Evolutionary conservation across 1,140 invertebrate species (phyloP), one percentile per base, ranked within the genome.

Genomic region (Xylocopa sonorina): DNA sequence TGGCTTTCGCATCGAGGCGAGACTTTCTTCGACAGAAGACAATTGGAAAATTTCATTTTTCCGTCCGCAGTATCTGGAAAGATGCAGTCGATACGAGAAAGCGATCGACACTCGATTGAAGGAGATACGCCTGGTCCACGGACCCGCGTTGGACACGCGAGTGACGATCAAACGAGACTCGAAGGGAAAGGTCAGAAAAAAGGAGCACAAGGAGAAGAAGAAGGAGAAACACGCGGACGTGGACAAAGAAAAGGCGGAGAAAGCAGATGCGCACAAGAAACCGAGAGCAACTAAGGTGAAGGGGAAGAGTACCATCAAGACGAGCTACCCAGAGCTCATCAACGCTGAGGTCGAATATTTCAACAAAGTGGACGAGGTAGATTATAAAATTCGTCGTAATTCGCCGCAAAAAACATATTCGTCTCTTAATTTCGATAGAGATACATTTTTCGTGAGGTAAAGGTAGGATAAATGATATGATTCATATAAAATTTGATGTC

Each of bases 81-180:
- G 87, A 29, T 88, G 87, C 68, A 86, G 87, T 76, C 82, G 83
- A 29, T 91, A 88, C 72, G 83, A 90, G 58, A 91, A 90, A 76
- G 82, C 78, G 24, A 79, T 88, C 29, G 89, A 92, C 58, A 82
- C 27, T 73, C 87, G 89, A 34, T 60, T 89, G 78, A 91, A 89
- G 78, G 89, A 92, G 74, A 81, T 88, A 38, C 83, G 78, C 9
- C 55, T 89, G 41, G 71, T 68, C n/a, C 76, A 80, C 9, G 48
- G 14, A 0, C 32, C 0, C 12, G 2, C 29, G 1, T 38, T 2
- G 18, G 51, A 78, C 58, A 1, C 0, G 16, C 55, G 4, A 0
- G 14, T 6, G 3, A 7, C 55, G 57, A 64, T 32, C 29, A 48
- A 14, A 53, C 68, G 46, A 9, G 71, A 57, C 58, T 71, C 71